Percentiles rank a stretch among this genome's conserved stretches.
These are phyloP conservation scores for Phasia obesa DNA, from an alignment of 2,888 invertebrate species.

Conservation along the genomic window DNA sequence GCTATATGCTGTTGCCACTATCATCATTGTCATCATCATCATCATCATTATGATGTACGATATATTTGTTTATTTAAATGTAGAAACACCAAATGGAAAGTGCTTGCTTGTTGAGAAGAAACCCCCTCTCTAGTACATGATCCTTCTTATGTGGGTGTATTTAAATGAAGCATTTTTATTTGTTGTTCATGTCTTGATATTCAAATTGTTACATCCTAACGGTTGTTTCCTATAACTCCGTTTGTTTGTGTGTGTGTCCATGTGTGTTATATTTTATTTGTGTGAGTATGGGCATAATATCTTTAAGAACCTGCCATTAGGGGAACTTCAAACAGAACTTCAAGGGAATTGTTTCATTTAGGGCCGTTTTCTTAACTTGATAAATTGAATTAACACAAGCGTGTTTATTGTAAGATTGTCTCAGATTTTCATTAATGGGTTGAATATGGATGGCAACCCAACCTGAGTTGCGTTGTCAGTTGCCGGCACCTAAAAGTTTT, in stretches of 20 bases:
- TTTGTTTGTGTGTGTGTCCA: background rate
- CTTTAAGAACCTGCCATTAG: constrained; percentile 39
- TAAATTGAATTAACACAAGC: no score
- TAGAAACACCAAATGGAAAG: constrained; percentile 4
- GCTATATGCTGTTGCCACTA: background rate
- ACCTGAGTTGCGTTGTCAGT: no score
- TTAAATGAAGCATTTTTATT: constrained; percentile 68
- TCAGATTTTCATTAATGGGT: no score
- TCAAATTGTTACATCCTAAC: constrained; percentile 56
- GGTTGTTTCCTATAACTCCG: constrained; percentile 2
- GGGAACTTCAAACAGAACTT: constrained; percentile 33
- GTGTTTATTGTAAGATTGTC: no score
- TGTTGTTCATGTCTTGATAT: constrained; percentile 51
- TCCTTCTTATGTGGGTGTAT: constrained; percentile 38
- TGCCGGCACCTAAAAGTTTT: no score
- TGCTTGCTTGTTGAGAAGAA: constrained; percentile 5
- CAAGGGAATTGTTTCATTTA: background rate
- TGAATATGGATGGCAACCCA: no score
- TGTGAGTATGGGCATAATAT: constrained; percentile 51
- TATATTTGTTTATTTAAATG: background rate
- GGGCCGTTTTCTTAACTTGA: no score
- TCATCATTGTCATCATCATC: background rate
- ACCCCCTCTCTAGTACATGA: no score
- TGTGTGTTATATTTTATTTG: constrained; percentile 35
- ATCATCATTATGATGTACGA: no score